These are phyloP conservation scores for Botia kubotai DNA, from an alignment of 2,797 vertebrate genomes.

Conservation along the genomic window DNA sequence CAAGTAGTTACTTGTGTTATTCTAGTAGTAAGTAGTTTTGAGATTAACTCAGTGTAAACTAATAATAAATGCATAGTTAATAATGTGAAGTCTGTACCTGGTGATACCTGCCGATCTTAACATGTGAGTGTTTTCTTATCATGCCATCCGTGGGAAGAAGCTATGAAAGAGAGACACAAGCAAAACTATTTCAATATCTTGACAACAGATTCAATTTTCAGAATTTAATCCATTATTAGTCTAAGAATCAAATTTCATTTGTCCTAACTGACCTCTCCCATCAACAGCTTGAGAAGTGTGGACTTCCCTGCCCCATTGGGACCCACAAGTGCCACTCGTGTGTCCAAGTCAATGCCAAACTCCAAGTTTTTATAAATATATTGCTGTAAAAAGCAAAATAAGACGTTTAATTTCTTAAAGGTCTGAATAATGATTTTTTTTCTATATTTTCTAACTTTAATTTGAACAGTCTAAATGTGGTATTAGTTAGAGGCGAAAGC, in stretches of 20 bases:
- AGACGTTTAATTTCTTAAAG: not conserved
- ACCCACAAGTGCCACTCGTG: slow-evolving; percentile 94
- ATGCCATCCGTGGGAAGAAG: slow-evolving; percentile 96
- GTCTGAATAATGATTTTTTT: not conserved
- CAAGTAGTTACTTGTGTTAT: not conserved
- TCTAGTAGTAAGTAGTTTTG: not conserved
- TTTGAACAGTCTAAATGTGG: not conserved
- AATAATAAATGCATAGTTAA: not conserved
- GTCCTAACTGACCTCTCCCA: slow-evolving; percentile 85
- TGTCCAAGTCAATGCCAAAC: slow-evolving; percentile 97
- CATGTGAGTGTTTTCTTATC: slow-evolving; percentile 98
- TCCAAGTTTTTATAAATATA: slow-evolving; percentile 94
- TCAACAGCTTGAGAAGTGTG: slow-evolving; percentile 94
- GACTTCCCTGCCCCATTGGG: slow-evolving; percentile 98
- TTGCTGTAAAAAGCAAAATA: slow-evolving; percentile 76
- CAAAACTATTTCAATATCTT: not conserved
- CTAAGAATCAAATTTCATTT: not conserved
- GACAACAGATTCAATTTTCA: not conserved
- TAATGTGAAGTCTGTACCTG: slow-evolving; percentile 79
- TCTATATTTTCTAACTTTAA: not conserved
- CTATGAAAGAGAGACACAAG: slow-evolving; percentile 67
- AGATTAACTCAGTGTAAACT: not conserved
- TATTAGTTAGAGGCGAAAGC: not conserved
- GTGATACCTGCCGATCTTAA: slow-evolving; percentile 98
- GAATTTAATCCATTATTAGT: not conserved